A percentile compares a stretch with the other conserved stretches of the same genome.
Conservation (phyloP, 2,888 invertebrate genomes). For the Dione vanillae region DNA sequence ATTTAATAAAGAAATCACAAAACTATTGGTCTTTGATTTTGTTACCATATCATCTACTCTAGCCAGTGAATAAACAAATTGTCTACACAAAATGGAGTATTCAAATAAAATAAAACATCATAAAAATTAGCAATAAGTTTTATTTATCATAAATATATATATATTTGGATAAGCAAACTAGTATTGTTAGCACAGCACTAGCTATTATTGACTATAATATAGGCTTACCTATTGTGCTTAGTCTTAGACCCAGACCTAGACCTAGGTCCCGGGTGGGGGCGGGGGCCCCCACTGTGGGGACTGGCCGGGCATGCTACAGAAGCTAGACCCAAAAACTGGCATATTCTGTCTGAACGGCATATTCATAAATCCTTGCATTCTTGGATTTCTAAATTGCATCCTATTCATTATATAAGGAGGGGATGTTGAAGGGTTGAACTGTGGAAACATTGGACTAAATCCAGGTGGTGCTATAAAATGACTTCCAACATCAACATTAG, state of each 20-base stretch:
- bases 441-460: conserved; percentile 59
- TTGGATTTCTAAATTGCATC: conserved; percentile 62
- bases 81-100: no score
- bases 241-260: conserved; percentile 10
- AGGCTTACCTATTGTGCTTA: conserved; percentile 28
- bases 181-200: conserved; percentile 66
- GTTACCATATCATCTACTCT: background rate
- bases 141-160: conserved; percentile 80
- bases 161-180: conserved; percentile 81
- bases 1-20: conserved; percentile 84
- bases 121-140: conserved; percentile 61
- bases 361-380: conserved; percentile 56
- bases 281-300: conserved; percentile 71
- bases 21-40: conserved; percentile 67
- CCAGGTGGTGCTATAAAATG: conserved; percentile 53
- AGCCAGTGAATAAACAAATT: background rate
- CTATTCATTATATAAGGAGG: conserved; percentile 54
- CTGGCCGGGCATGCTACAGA: conserved; percentile 57
- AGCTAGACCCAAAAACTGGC: conserved; percentile 63
- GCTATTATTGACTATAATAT: conserved; percentile 42
- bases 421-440: conserved; percentile 55
- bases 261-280: conserved; percentile 75
- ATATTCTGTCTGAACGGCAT: conserved; percentile 56
- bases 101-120: conserved; percentile 28
- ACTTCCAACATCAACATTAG: conserved; percentile 46